Evolutionary conservation across 2,113 vertebrate genomes (phyloP), one percentile per base, ranked within the genome.

Genomic region (Formicarius rufipectus): DNA sequence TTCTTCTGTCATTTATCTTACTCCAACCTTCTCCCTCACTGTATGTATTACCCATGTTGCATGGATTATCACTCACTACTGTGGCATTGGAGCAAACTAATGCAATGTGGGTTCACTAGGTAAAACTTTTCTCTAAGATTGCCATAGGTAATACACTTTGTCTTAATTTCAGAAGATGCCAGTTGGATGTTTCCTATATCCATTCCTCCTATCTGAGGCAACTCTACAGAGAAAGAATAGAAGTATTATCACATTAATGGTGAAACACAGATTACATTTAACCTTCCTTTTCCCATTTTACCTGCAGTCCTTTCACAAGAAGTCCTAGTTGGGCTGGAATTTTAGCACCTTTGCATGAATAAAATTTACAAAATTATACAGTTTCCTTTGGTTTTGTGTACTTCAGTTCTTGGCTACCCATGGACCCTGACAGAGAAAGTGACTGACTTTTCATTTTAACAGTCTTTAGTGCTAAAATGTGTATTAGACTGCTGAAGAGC

Each of bases 11-110:
- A 0, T 5, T 91, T 73, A 75, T 28, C 2, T 49, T 84, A 62
- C 28, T 75, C 27, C 2, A 0, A 35, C 13, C 15, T 89, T 64
- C 19, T 84, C 16, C 31, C 27, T 66, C 35, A 35, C 12, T 49
- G 15, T 42, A 10, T 28, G 9, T 10, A 16, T 45, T 78, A 49
- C 8, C 5, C 0, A 0, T n/a, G 5, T 40, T 63, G 2, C n/a
- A 76, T 14, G 28, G 24, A 58, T 12, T 64, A 40, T 47, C 47
- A 74, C 17, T 79, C 30, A 56, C 10, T 42, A 31, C 8, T 9
- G 47, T 45, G 22, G 63, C 33, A 39, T 9, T 50, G 35, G 14
- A 81, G 5, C 15, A 68, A 64, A 59, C 13, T 45, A 50, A 33
- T 33, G 27, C 33, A 20, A 49, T 40, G 2, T 21, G 20, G 27